Evolutionary conservation across 2,888 invertebrate genomes (phyloP).

Genomic region (Tetramorium bicarinatum): DNA sequence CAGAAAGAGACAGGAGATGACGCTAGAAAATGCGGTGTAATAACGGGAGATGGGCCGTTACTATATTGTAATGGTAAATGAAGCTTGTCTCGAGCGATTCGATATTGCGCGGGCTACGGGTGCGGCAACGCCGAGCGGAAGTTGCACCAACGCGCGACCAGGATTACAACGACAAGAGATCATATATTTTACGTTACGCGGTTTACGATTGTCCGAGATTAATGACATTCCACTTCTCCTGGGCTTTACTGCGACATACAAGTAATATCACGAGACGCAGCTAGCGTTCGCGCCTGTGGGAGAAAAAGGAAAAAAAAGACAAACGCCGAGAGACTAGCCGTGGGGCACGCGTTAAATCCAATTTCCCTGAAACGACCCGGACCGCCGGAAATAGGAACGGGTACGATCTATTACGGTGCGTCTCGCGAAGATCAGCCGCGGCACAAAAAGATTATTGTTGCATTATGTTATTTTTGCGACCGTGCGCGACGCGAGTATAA

Average conservation of each 20-base stretch:
- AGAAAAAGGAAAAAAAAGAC: background rate
- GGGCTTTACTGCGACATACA: slow-evolving; percentile 60
- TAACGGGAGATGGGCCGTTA: slow-evolving; percentile 52
- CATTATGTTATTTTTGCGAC: slow-evolving; percentile 36
- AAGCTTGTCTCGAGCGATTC: slow-evolving; percentile 64
- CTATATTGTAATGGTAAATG: slow-evolving; percentile 68
- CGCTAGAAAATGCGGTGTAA: slow-evolving; percentile 47
- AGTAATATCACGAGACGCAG: slow-evolving; percentile 50
- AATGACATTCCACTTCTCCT: slow-evolving; percentile 62
- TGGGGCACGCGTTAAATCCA: slow-evolving; percentile 56
- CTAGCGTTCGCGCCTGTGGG: background rate
- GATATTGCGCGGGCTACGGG: slow-evolving; percentile 57
- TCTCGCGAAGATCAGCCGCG: slow-evolving; percentile 30
- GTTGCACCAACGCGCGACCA: slow-evolving; percentile 22
- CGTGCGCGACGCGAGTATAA: slow-evolving; percentile 4
- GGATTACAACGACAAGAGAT: slow-evolving; percentile 59
- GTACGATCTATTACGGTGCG: slow-evolving; percentile 53
- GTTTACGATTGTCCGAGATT: slow-evolving; percentile 71
- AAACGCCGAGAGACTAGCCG: slow-evolving; percentile 12
- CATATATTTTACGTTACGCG: slow-evolving; percentile 69
- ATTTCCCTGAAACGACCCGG: slow-evolving; percentile 61
- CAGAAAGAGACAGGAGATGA: background rate
- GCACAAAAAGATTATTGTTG: slow-evolving; percentile 55
- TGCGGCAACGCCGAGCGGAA: slow-evolving; percentile 30
- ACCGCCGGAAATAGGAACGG: slow-evolving; percentile 53